Conservation (phyloP, 2,888 invertebrate genomes). For the Callimorpha dominula region DNA sequence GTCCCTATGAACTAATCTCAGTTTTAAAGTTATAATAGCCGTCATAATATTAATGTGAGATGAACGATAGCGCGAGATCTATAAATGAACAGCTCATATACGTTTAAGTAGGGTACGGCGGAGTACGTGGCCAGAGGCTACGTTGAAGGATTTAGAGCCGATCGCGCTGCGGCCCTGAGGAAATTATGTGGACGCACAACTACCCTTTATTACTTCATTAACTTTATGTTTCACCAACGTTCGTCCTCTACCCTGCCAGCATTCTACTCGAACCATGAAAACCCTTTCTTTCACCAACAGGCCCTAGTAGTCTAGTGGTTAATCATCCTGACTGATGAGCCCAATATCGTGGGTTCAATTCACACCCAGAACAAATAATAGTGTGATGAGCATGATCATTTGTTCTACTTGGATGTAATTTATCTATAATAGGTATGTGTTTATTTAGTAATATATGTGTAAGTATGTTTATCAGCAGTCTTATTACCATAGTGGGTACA, state of each 20-base stretch:
- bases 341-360: no score
- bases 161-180: neutral
- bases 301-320: no score
- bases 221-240: neutral
- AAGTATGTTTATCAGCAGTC: no score
- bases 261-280: neutral
- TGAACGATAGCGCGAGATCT: neutral
- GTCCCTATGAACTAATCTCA: neutral
- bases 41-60: neutral
- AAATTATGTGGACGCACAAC: conserved; percentile 1
- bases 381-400: no score
- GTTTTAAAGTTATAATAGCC: neutral
- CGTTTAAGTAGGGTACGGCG: neutral
- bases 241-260: neutral
- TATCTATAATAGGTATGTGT: no score
- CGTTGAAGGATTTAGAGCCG: conserved; percentile 7
- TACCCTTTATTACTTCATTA: conserved; percentile 1
- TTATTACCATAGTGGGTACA: no score
- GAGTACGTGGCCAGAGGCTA: neutral
- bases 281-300: neutral
- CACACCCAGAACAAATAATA: no score
- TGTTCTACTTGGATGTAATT: no score
- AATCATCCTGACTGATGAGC: no score
- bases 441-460: no score
- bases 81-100: neutral